phyloP scores from a whole-genome alignment of 1,140 invertebrate genomes.

The Papilio glaucus region DNA sequence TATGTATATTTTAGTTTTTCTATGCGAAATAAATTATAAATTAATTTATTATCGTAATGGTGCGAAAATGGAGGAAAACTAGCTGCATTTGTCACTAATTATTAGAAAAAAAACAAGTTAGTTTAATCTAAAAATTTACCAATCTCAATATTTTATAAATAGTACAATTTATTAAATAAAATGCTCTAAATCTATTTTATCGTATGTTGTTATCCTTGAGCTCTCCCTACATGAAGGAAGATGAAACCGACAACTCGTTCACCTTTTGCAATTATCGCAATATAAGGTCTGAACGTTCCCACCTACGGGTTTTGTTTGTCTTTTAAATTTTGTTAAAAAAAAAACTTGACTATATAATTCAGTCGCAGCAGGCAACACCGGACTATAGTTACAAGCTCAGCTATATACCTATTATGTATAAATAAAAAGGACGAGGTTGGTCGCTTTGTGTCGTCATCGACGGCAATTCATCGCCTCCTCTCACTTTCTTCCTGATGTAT shows the following conservation, averaged over 20 bases:
- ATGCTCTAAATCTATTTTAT: slow-evolving; percentile 24
- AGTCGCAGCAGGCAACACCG: not conserved
- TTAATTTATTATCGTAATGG: not conserved
- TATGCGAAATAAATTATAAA: not conserved
- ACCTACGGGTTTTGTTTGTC: slow-evolving; percentile 10
- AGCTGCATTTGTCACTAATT: not conserved
- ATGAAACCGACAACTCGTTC: slow-evolving; percentile 27
- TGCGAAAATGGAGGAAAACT: not conserved
- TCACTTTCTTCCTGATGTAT: too few species aligned
- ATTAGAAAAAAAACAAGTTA: not conserved
- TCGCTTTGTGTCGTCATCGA: too few species aligned
- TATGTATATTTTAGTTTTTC: not conserved
- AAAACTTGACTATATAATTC: not conserved
- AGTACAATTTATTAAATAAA: not conserved
- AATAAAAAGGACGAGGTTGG: too few species aligned
- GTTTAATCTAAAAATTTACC: not conserved
- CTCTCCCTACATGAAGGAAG: slow-evolving; percentile 16
- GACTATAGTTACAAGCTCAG: not conserved
- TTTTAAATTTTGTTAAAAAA: not conserved
- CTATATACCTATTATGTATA: not conserved
- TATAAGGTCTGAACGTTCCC: slow-evolving; percentile 15
- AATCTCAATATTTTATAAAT: not conserved
- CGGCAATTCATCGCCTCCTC: too few species aligned
- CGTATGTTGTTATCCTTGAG: slow-evolving; percentile 22
- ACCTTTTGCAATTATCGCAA: slow-evolving; percentile 29